phyloP scores from a whole-genome alignment of 2,113 vertebrate genomes.

The Trichomycterus rosablanca region DNA sequence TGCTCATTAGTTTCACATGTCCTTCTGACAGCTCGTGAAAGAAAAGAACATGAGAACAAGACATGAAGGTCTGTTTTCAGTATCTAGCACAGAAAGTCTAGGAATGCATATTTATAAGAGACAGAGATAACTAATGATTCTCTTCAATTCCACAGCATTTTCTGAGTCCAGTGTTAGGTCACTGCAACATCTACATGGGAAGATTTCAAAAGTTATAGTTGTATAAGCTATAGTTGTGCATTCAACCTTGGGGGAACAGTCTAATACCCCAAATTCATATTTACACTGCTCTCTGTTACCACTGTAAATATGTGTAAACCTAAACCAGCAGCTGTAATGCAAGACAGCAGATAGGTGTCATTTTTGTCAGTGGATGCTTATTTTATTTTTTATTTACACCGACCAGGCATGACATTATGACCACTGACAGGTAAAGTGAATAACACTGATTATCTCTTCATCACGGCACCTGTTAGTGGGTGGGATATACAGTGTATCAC shows the following conservation, averaged over 20 bases:
- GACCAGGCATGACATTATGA: no score
- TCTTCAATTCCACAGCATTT: constrained; percentile 2
- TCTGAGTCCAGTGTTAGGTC: constrained; percentile 47
- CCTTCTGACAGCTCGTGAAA: constrained; percentile 50
- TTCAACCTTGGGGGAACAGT: constrained; percentile 39
- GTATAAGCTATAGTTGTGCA: constrained; percentile 31
- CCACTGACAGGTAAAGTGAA: no score
- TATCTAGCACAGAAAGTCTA: no score
- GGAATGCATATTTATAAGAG: neutral
- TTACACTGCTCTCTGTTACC: no score
- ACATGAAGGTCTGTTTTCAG: neutral
- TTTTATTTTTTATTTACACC: no score
- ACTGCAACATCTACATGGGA: constrained; percentile 50
- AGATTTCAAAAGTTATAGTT: constrained; percentile 42
- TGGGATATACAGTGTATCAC: no score
- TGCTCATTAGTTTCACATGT: constrained; percentile 44
- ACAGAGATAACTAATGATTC: constrained; percentile 10
- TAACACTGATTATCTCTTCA: no score
- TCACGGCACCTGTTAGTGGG: no score
- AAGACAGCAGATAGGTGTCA: no score
- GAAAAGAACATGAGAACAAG: constrained; percentile 20
- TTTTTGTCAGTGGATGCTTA: no score
- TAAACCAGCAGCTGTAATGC: no score
- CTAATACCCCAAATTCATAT: constrained; percentile 22
- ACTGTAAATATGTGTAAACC: no score